Base-by-base conservation (phyloP, 2,113 vertebrate species). In the Pandion haliaetus region DNA sequence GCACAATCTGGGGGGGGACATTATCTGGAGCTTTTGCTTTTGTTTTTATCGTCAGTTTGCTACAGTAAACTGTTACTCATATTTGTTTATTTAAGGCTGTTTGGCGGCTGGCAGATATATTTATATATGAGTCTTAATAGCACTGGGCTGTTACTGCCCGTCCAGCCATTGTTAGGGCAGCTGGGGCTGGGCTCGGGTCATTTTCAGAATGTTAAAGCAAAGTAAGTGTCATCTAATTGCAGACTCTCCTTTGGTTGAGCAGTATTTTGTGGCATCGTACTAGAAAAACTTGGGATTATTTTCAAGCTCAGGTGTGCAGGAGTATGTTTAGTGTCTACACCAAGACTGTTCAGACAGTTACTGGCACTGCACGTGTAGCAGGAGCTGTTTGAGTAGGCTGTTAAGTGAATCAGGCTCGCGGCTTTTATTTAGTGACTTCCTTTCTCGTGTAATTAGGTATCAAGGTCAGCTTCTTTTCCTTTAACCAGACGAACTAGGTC, bases 401-500 rank as follows among this genome's bases (percentile, higher is more conserved):
- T 1, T 8, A 12, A 29, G 58, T 55, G 44, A 47, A 26, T 20
- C 47, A 21, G 55, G 4, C 65, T 44, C 1, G 0, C 0, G 1
- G 3, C 25, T 82, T 50, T 66, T 38, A 14, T 65, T 66, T 62
- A 67, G 47, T 40, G 38, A 14, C 42, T 72, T 44, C 13, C 26
- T 34, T 52, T 42, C 70, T 54, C 57, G 6, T 20, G 2, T 58
- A 54, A 58, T 38, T 13, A 31, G 40, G 5, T 4, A 14, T 24
- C 8, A 9, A 23, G 54, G 31, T 79, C 78, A 42, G 52, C 45
- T 57, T 28, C 40, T 82, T 49, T 38, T 31, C 52, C 57, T 67
- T 87, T 36, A 42, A 11, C 34, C 5, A 85, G 32, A 36, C 2
- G 1, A 7, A n/a, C 20, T 26, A 34, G 31, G 47, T 54, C 57